These are phyloP conservation scores for Catajapyx aquilonaris DNA, from an alignment of 1,140 invertebrate species.

Conservation along the genomic window DNA sequence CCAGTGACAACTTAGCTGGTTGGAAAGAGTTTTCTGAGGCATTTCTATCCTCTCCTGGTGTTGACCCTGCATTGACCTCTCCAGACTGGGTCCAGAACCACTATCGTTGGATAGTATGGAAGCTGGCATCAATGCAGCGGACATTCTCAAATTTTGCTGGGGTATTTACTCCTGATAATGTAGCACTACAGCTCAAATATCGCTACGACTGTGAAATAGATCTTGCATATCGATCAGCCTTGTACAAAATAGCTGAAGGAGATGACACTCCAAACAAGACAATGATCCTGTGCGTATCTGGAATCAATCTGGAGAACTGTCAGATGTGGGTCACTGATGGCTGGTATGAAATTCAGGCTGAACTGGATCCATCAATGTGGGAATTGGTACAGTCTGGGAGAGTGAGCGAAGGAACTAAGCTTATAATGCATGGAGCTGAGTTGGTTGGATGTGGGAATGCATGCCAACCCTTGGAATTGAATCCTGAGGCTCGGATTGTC, in stretches of 20 bases:
- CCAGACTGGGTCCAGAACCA: conserved; percentile 56
- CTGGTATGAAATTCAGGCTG: conserved; percentile 46
- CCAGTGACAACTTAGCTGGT: conserved; percentile 24
- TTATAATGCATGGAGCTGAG: conserved; percentile 46
- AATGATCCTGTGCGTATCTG: conserved; percentile 46
- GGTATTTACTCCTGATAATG: conserved; percentile 36
- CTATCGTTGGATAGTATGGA: conserved; percentile 62
- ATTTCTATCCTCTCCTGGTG: conserved; percentile 39
- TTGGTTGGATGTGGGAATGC: conserved; percentile 43
- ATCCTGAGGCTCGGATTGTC: conserved; percentile 31
- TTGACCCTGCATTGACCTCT: conserved; percentile 41
- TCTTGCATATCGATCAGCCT: conserved; percentile 37
- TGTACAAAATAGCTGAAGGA: conserved; percentile 54
- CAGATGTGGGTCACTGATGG: conserved; percentile 46
- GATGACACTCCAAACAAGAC: conserved; percentile 46
- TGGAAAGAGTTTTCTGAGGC: conserved; percentile 32
- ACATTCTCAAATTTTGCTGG: conserved; percentile 21
- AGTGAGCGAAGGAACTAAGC: conserved; percentile 45
- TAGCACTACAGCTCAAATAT: conserved; percentile 61
- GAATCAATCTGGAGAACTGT: too few relatives aligned
- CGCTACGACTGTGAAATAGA: conserved; percentile 66
- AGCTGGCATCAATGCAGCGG: conserved; percentile 50
- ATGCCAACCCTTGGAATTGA: conserved; percentile 45
- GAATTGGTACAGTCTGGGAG: conserved; percentile 29
- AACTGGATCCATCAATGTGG: conserved; percentile 35